Percentiles rank a stretch among this genome's conserved stretches.
Evolutionary conservation across 1,140 invertebrate species (phyloP).

Genomic region (Neotoxoptera formosana): DNA sequence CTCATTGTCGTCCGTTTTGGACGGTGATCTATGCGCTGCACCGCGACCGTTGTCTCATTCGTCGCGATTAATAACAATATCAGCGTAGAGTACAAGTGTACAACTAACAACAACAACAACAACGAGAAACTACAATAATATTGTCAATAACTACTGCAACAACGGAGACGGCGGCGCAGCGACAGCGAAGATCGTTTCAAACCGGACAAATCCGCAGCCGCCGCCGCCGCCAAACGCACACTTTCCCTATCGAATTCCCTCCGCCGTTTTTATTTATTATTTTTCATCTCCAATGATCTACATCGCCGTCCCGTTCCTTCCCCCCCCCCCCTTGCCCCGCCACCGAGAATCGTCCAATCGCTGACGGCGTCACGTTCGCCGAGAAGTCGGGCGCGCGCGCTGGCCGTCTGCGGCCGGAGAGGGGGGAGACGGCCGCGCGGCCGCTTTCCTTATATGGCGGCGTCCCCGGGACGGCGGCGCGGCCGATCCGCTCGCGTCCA

Average conservation of each 20-base stretch:
- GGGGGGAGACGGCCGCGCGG: not conserved
- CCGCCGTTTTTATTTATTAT: not conserved
- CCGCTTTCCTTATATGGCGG: conserved; percentile 2
- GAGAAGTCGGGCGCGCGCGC: not conserved
- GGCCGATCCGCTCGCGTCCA: not conserved
- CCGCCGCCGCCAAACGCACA: not conserved
- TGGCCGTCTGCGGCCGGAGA: not conserved
- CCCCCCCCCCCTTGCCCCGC: not conserved
- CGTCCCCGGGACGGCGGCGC: not conserved
- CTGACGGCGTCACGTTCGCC: not conserved
- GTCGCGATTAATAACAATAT: not conserved
- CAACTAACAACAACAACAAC: not conserved
- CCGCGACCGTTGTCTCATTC: not conserved
- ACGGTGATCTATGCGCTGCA: too few species aligned
- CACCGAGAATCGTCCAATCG: not conserved
- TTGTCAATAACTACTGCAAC: too few species aligned
- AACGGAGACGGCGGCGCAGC: too few species aligned
- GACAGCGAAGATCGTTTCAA: not conserved
- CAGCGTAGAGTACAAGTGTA: not conserved
- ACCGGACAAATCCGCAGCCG: not conserved
- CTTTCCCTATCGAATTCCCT: not conserved
- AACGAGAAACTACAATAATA: too few species aligned
- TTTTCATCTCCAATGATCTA: conserved; percentile 15
- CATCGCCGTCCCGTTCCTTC: not conserved
- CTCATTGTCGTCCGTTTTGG: not conserved